These are phyloP conservation scores for Ischnura elegans DNA, from an alignment of 2,888 invertebrate species.

Conservation along the genomic window DNA sequence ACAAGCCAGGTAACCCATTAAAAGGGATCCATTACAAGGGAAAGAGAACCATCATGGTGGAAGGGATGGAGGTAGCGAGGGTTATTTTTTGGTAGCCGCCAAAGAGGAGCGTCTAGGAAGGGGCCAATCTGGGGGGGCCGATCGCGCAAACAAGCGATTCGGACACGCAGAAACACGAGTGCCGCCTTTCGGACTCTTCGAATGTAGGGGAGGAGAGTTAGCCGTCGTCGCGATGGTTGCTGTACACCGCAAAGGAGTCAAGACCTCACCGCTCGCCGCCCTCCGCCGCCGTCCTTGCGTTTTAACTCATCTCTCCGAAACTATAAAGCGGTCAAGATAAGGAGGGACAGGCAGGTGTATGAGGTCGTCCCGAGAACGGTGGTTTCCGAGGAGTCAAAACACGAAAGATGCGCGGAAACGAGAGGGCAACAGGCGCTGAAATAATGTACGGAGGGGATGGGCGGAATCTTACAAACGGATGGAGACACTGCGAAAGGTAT, in stretches of 20 bases:
- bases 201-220: background rate
- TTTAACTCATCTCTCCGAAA: background rate
- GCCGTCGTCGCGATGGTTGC: background rate
- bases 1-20: background rate
- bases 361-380: background rate
- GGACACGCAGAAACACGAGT: background rate
- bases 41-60: background rate
- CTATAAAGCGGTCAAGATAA: constrained; percentile 40
- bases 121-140: background rate
- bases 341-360: background rate
- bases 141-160: constrained; percentile 44
- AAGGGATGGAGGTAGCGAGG: background rate
- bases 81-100: background rate
- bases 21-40: background rate
- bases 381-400: background rate
- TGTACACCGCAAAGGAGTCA: background rate
- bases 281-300: background rate
- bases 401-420: background rate
- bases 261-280: background rate
- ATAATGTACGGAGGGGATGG: background rate
- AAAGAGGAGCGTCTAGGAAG: background rate
- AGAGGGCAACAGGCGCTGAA: background rate
- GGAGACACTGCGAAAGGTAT: background rate
- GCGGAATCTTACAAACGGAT: background rate
- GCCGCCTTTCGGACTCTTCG: too few relatives aligned